These are phyloP conservation scores for Homarus americanus DNA, from an alignment of 1,140 invertebrate species.

Conservation along the genomic window DNA sequence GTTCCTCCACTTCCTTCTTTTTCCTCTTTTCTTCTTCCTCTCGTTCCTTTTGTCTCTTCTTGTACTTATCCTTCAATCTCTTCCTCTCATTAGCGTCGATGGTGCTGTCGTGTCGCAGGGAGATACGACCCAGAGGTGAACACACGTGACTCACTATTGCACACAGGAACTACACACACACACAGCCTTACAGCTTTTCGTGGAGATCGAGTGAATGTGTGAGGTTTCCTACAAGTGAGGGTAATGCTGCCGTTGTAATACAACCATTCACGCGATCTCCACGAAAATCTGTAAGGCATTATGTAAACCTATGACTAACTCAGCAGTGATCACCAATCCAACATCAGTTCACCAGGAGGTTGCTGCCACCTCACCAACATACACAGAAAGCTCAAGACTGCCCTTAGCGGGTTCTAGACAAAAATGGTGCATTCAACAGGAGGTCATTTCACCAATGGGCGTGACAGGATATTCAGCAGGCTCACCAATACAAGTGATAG, in stretches of 20 bases:
- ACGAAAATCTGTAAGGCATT: too few relatives aligned
- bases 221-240: too few relatives aligned
- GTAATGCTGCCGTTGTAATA: too few relatives aligned
- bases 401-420: too few relatives aligned
- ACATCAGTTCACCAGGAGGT: neutral
- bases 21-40: constrained; percentile 36
- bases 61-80: constrained; percentile 30
- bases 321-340: neutral
- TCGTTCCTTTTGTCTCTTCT: constrained; percentile 23
- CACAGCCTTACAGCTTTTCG: too few relatives aligned
- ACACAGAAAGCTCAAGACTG: too few relatives aligned
- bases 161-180: neutral
- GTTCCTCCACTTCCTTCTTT: constrained; percentile 18
- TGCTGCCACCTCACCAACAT: too few relatives aligned
- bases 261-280: too few relatives aligned
- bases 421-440: too few relatives aligned
- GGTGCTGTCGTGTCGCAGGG: neutral
- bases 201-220: too few relatives aligned
- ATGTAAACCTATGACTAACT: neutral
- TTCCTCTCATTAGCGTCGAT: constrained; percentile 14
- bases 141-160: neutral
- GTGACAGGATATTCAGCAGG: neutral
- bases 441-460: too few relatives aligned
- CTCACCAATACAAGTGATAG: neutral
- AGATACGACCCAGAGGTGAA: neutral